Percentiles rank a stretch among this genome's conserved stretches.
Conservation (phyloP, 2,113 vertebrate species). For the Pachyramphus minor region DNA sequence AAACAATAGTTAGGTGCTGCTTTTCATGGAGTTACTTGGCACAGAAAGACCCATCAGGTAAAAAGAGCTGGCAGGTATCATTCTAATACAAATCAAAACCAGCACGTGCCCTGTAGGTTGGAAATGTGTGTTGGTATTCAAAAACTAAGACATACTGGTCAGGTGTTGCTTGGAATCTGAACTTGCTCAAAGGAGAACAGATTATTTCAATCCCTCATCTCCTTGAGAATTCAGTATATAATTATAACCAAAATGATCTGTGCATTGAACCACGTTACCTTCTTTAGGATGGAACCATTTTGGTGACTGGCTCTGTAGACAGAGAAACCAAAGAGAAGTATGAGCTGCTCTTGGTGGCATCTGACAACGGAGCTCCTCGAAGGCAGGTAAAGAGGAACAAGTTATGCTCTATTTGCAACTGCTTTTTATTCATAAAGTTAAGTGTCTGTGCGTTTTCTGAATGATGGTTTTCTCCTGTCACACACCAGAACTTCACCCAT, state of each 20-base stretch:
- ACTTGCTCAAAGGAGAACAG: neutral
- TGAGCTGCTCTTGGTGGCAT: slow-evolving; percentile 67
- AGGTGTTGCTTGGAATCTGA: neutral
- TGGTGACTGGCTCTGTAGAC: slow-evolving; percentile 65
- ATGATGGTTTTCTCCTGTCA: neutral
- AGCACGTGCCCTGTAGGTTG: fast-evolving
- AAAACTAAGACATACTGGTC: neutral
- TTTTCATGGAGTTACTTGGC: neutral
- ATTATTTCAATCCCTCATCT: neutral
- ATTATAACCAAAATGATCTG: neutral
- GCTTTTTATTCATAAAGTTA: neutral
- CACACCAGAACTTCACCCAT: slow-evolving; percentile 70
- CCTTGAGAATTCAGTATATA: neutral
- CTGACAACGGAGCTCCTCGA: slow-evolving; percentile 70
- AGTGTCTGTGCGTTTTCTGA: neutral
- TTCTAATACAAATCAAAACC: neutral
- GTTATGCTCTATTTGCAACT: neutral
- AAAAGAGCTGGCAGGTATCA: neutral
- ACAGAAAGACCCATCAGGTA: neutral
- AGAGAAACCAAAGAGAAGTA: slow-evolving; percentile 72
- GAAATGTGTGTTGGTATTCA: neutral
- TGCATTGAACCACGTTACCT: neutral
- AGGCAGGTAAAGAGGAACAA: slow-evolving; percentile 63
- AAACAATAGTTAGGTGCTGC: neutral
- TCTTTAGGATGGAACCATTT: slow-evolving; percentile 74